Evolutionary conservation across 2,888 invertebrate species (phyloP), one percentile per base, ranked within the genome.

Genomic region (Ochropacha duplaris): DNA sequence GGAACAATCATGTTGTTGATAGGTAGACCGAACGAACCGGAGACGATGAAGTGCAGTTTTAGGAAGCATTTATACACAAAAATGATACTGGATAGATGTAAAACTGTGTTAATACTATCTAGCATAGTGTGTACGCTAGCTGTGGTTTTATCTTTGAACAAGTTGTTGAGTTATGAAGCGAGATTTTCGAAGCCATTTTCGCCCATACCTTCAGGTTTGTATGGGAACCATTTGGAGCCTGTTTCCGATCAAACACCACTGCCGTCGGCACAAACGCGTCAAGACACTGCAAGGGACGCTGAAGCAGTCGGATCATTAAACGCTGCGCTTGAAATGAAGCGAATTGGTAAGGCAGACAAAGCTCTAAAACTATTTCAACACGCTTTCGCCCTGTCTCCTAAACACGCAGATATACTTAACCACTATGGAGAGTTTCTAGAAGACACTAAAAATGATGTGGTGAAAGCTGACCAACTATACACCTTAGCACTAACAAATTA

Each of bases 391-490:
- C 91, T 99, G 49, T 97, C 98, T 14, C 99, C 99, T 0, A 95
- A 96, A 72, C 97, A 99, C 89, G 97, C 98, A 0, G 98, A 99
- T 76, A 96, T 99, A 54, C 92, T 99, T 9, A 97, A 97, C 65
- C 96, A 97, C 76, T 99, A 97, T 81, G 99, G 99, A 12, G 98
- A 98, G 85, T 98, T 98, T 82, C 86, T 99, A 58, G 99, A 99
- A 86, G 95, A 96, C 65, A 96, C 96, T 19, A 95, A 96, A 66
- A 94, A 96, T 34, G 97, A 99, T 86, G 93, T 99, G 16, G 94
- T 99, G 4, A 94, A 94, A 78, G 99, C 99, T 0, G 98, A 99
- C 89, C 97, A 97, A 79, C 94, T 97, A 74, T 99, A 99, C 81
- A 95, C 95, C 64, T 95, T 96, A 84, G 98, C 99, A 1, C 89